Conservation (phyloP, 2,797 vertebrate species). For the Glyptemys insculpta region DNA sequence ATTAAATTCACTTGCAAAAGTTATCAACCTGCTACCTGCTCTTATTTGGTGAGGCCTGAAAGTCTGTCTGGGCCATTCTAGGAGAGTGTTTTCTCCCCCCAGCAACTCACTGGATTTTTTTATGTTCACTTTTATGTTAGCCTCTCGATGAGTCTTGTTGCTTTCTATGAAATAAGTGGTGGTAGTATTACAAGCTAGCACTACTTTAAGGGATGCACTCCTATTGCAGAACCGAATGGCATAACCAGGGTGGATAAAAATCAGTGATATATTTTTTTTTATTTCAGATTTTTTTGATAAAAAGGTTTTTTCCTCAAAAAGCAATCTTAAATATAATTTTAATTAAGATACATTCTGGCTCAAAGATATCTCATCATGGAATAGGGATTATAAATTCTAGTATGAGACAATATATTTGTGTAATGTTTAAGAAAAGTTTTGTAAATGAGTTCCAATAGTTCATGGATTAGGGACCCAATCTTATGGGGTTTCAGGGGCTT, state of each 20-base stretch:
- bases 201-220: neutral
- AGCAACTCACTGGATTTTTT: neutral
- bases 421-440: no score
- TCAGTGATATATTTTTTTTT: no score
- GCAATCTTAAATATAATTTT: no score
- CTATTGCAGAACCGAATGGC: neutral
- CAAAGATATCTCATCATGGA: no score
- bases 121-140: neutral
- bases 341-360: no score
- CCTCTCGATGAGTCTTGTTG: accelerated
- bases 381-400: no score
- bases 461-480: no score
- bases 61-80: neutral
- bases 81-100: neutral
- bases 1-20: neutral
- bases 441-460: no score
- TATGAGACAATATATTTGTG: no score
- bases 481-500: no score
- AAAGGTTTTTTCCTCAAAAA: no score
- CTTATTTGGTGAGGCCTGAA: neutral
- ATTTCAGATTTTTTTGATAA: no score
- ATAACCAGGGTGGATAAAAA: neutral
- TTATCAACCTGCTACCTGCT: neutral
- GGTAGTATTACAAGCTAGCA: neutral
- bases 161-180: accelerated